phyloP scores from a whole-genome alignment of 2,888 invertebrate genomes.

The Cistogaster globosa region DNA sequence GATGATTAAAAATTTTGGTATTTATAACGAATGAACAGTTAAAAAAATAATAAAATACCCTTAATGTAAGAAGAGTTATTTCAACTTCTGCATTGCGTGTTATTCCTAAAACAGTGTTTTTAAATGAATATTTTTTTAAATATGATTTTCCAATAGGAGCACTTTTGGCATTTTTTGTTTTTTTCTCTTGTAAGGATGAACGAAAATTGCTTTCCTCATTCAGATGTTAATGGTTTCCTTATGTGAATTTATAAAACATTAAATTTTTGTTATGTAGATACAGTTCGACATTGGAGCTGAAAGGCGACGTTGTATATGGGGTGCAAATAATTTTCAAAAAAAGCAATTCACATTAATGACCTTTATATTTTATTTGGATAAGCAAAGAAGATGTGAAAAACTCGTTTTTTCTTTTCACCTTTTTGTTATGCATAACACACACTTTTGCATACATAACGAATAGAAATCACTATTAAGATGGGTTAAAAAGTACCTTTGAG shows the following conservation, averaged over 20 bases:
- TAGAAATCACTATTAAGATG: conserved; percentile 60
- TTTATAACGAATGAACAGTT: no score
- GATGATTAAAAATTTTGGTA: no score
- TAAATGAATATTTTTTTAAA: not conserved
- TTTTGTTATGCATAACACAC: conserved; percentile 68
- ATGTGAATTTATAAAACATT: conserved; percentile 82
- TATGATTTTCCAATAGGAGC: conserved; percentile 44
- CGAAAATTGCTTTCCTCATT: conserved; percentile 80
- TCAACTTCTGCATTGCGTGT: no score
- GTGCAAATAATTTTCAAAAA: conserved; percentile 80
- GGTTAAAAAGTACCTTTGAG: conserved; percentile 74
- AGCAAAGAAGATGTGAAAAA: conserved; percentile 70
- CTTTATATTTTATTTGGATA: conserved; percentile 79
- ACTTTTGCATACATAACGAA: not conserved
- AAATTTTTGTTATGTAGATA: conserved; percentile 76
- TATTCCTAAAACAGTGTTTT: no score
- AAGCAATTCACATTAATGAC: conserved; percentile 81
- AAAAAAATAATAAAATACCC: no score
- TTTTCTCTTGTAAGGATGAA: conserved; percentile 71
- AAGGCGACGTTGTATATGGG: conserved; percentile 75
- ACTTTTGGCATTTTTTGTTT: conserved; percentile 22
- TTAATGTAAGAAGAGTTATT: no score
- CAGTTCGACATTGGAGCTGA: conserved; percentile 39
- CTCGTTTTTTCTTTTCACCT: conserved; percentile 11
- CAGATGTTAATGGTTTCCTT: conserved; percentile 82